These are phyloP conservation scores for Eurystomus glaucurus DNA, from an alignment of 2,797 vertebrate species.

Conservation along the genomic window DNA sequence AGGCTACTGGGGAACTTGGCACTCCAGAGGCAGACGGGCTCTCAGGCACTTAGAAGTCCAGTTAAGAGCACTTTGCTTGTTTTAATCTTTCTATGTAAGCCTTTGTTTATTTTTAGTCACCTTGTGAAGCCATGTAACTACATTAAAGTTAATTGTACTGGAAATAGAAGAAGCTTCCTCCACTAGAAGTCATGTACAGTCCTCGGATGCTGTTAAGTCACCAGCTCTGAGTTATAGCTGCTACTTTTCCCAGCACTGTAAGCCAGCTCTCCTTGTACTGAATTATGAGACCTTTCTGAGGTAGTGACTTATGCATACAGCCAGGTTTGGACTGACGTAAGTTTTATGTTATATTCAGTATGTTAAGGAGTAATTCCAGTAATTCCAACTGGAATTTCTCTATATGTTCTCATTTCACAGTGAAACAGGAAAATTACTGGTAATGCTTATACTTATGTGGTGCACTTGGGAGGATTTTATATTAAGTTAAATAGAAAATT, in stretches of 20 bases:
- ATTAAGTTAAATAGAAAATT: neutral
- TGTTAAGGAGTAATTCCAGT: neutral
- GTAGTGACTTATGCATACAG: neutral
- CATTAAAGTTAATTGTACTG: neutral
- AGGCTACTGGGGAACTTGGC: neutral
- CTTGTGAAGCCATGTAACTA: neutral
- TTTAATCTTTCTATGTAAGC: neutral
- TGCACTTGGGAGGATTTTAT: neutral
- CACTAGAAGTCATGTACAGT: neutral
- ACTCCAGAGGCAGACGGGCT: neutral
- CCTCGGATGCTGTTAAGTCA: neutral
- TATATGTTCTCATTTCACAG: fast-evolving
- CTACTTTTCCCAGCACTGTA: neutral
- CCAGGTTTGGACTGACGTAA: neutral
- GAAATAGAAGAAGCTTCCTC: neutral
- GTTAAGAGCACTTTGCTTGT: neutral
- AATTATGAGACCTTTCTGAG: neutral
- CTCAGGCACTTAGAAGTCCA: neutral
- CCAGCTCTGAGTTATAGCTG: neutral
- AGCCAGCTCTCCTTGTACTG: neutral
- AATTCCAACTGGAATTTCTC: neutral
- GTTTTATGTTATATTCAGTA: fast-evolving
- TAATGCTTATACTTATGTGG: neutral
- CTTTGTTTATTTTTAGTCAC: neutral
- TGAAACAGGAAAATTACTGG: neutral